A percentile compares a stretch with the other conserved stretches of the same genome.
Evolutionary conservation across 2,888 invertebrate genomes (phyloP).

Genomic region (Synanthedon vespiformis): DNA sequence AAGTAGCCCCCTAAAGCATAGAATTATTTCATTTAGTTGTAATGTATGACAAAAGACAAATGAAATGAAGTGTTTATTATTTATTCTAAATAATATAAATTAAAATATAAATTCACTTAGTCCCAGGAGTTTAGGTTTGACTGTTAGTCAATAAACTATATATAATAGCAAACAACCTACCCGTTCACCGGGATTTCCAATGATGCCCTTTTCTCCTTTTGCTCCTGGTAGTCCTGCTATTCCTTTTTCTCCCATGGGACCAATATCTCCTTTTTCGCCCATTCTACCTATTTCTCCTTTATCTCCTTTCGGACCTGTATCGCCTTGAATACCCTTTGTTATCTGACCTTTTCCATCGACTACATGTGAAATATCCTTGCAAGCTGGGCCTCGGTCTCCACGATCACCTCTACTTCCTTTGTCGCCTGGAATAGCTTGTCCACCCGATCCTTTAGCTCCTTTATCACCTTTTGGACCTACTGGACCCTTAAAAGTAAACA

Average conservation of each 20-base stretch:
- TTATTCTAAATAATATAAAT: too few relatives aligned
- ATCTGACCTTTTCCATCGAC: conserved; percentile 43
- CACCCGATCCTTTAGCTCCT: conserved; percentile 75
- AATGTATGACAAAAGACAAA: too few relatives aligned
- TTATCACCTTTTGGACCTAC: conserved; percentile 77
- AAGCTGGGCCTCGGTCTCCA: conserved; percentile 64
- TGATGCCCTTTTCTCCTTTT: conserved; percentile 91
- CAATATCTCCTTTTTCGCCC: conserved; percentile 79
- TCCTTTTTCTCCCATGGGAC: conserved; percentile 79
- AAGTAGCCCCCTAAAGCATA: too few relatives aligned
- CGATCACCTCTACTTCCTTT: conserved; percentile 74
- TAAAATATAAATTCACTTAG: too few relatives aligned
- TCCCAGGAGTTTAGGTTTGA: too few relatives aligned
- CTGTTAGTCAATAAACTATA: too few relatives aligned
- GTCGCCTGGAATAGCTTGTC: conserved; percentile 61
- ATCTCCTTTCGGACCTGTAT: conserved; percentile 72
- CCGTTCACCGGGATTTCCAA: conserved; percentile 83
- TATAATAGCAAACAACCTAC: conserved; percentile 56
- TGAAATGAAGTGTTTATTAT: too few relatives aligned
- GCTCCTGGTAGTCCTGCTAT: conserved; percentile 72
- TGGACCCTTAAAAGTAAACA: conserved; percentile 67
- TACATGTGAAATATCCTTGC: conserved; percentile 26
- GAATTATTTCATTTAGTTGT: too few relatives aligned
- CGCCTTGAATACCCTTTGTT: conserved; percentile 52
- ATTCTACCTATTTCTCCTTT: conserved; percentile 70